Evolutionary conservation across 23 tunicate genomes (phyloP).

Genomic region (Phallusia fumigata): DNA sequence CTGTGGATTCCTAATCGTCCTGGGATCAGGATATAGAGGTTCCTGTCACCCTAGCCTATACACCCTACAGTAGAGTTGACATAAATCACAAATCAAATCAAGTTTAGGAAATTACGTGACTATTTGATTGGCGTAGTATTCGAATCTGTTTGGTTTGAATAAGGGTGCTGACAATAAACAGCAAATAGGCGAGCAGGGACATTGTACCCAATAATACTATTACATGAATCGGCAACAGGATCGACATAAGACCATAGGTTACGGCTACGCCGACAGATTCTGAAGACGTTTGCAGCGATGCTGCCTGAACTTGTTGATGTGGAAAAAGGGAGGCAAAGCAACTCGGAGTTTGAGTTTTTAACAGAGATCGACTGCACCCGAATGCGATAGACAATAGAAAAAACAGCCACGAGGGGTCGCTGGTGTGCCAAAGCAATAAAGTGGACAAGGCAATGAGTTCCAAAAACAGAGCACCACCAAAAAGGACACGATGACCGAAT

Average conservation of each 20-base stretch:
- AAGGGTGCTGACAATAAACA: background rate
- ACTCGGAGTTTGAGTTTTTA: conserved; percentile 6
- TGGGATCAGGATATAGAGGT: too few relatives aligned
- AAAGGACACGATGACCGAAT: background rate
- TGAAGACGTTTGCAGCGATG: background rate
- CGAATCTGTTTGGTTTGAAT: background rate
- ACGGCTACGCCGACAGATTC: background rate
- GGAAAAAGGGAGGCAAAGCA: background rate
- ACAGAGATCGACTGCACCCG: background rate
- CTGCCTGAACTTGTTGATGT: background rate
- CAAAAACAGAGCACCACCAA: background rate
- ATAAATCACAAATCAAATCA: too few relatives aligned
- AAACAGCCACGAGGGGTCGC: background rate
- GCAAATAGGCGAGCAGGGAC: background rate
- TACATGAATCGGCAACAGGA: background rate
- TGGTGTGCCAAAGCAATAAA: background rate
- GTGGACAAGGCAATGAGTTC: background rate
- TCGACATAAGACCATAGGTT: background rate
- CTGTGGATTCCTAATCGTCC: too few relatives aligned
- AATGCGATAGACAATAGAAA: background rate
- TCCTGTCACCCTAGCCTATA: too few relatives aligned
- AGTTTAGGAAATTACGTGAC: too few relatives aligned
- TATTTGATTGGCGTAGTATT: too few relatives aligned
- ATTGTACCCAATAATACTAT: background rate
- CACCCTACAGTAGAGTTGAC: too few relatives aligned